Conservation (phyloP, 2,113 vertebrate genomes). For the Furnarius figulus region DNA sequence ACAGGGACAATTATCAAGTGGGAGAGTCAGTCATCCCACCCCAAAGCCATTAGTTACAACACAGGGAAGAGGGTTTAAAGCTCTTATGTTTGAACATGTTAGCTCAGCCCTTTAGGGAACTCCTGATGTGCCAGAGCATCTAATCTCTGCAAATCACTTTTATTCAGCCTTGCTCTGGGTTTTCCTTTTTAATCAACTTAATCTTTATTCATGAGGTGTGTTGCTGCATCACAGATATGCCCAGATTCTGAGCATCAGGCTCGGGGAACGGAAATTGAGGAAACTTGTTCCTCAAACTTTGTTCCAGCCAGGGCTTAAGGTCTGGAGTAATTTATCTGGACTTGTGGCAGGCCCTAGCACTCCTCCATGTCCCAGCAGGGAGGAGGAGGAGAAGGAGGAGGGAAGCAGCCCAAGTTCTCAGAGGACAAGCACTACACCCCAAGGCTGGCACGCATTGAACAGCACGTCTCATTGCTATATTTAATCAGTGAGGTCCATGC, state of each 20-base stretch:
- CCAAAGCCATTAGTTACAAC: constrained; percentile 45
- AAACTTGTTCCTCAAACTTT: constrained; percentile 16
- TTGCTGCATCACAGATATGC: not conserved
- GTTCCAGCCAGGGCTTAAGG: constrained; percentile 18
- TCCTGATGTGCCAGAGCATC: constrained; percentile 60
- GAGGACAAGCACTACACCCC: not conserved
- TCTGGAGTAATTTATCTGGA: constrained; percentile 12
- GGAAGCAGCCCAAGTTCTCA: not conserved
- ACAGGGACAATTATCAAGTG: not conserved
- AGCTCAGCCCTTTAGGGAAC: constrained; percentile 58
- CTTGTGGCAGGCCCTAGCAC: not conserved
- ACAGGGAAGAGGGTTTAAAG: constrained; percentile 29
- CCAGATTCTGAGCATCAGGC: not conserved
- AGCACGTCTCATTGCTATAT: not conserved
- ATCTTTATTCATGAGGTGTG: constrained; percentile 71
- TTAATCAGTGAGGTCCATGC: not conserved
- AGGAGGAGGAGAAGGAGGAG: not conserved
- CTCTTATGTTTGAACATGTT: constrained; percentile 49
- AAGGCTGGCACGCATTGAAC: not conserved
- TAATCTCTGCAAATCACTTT: constrained; percentile 62
- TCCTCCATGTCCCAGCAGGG: not conserved
- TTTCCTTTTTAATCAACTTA: constrained; percentile 62
- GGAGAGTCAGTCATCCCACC: not conserved
- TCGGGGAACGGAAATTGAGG: not conserved
- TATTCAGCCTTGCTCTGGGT: constrained; percentile 48